These are phyloP conservation scores for Anabacerthia variegaticeps DNA, from an alignment of 2,797 vertebrate species.

Conservation along the genomic window DNA sequence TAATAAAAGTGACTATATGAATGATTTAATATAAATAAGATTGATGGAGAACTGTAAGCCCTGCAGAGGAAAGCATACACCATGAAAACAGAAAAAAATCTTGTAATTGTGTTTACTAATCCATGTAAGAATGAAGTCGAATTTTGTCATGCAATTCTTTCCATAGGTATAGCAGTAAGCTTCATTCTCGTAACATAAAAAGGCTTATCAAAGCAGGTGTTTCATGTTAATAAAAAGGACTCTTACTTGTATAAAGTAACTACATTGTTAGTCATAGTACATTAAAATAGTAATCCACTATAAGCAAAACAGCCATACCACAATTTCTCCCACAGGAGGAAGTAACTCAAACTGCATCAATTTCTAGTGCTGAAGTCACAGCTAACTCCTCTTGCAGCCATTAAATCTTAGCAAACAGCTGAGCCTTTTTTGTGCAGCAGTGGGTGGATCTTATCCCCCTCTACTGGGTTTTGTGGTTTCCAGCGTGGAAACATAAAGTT, in stretches of 20 bases:
- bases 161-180: neutral
- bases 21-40: neutral
- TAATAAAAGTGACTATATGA: neutral
- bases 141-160: neutral
- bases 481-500: neutral
- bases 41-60: neutral
- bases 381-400: neutral
- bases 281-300: neutral
- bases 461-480: neutral
- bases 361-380: neutral
- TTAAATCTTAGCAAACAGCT: neutral
- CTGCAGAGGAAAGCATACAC: neutral
- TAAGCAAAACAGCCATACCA: neutral
- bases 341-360: neutral
- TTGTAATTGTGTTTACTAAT: neutral
- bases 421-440: neutral
- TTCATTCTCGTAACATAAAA: neutral
- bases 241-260: neutral
- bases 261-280: neutral
- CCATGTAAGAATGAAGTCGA: neutral
- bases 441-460: rapidly evolving
- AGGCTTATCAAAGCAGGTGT: neutral
- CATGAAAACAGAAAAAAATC: neutral
- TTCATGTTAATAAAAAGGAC: neutral
- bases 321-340: neutral